Evolutionary conservation across 1,140 invertebrate species (phyloP).

Genomic region (Philaenus spumarius): DNA sequence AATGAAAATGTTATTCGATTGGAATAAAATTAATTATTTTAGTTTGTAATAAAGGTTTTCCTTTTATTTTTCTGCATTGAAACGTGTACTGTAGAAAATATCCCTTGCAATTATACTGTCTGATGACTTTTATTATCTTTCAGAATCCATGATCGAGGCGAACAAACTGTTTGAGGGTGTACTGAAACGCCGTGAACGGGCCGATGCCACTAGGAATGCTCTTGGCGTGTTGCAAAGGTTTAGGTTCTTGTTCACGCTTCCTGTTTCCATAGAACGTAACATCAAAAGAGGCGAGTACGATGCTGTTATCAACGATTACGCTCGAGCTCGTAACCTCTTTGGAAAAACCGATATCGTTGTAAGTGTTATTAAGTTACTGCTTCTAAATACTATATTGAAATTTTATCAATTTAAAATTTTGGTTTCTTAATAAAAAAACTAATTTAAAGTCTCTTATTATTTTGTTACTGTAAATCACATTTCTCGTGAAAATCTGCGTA

Average conservation of each 20-base stretch:
- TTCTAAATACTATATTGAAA: too few relatives aligned
- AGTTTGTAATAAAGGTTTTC: too few relatives aligned
- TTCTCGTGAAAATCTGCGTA: too few relatives aligned
- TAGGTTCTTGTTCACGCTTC: conserved; percentile 91
- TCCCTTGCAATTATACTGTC: too few relatives aligned
- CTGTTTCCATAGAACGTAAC: conserved; percentile 88
- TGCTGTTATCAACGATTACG: conserved; percentile 96
- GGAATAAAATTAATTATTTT: too few relatives aligned
- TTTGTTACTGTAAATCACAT: too few relatives aligned
- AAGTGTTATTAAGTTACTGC: conserved; percentile 41
- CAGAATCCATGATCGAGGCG: conserved; percentile 84
- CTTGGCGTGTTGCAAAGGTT: conserved; percentile 85
- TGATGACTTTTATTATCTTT: conserved; percentile 32
- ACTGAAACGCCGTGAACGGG: conserved; percentile 83
- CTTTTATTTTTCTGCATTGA: too few relatives aligned
- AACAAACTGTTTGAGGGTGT: conserved; percentile 94
- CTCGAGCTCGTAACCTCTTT: conserved; percentile 92
- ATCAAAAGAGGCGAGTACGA: conserved; percentile 94
- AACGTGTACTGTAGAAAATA: too few relatives aligned
- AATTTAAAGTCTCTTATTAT: too few relatives aligned
- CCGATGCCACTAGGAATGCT: conserved; percentile 93
- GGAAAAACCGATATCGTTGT: conserved; percentile 86
- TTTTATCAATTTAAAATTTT: too few relatives aligned
- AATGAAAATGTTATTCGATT: too few relatives aligned
- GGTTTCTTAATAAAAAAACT: too few relatives aligned